A percentile compares a stretch with the other conserved stretches of the same genome.
These are phyloP conservation scores for Guaruba guarouba DNA, from an alignment of 2,113 vertebrate species.

Conservation along the genomic window DNA sequence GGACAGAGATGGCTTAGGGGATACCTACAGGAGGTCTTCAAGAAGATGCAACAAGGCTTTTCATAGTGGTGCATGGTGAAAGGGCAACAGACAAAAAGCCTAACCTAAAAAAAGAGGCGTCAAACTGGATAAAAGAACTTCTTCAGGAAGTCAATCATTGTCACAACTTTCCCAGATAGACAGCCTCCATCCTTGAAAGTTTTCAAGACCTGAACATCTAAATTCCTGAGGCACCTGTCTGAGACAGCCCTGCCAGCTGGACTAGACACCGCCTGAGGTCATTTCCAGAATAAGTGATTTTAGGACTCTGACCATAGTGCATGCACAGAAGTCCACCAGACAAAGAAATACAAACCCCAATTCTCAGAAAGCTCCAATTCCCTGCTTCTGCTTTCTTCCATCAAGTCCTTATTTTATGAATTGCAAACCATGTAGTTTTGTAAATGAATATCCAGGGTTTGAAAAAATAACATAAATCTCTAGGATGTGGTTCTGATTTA, in stretches of 20 bases:
- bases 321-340: background rate
- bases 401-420: background rate
- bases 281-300: background rate
- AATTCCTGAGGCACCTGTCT: background rate
- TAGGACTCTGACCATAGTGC: background rate
- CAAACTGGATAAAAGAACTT: background rate
- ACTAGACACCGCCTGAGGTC: background rate
- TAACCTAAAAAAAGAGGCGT: background rate
- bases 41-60: background rate
- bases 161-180: background rate
- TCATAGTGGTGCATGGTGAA: background rate
- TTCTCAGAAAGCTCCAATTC: background rate
- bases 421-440: background rate
- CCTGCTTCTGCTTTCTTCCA: background rate
- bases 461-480: background rate
- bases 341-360: fast-evolving
- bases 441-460: background rate
- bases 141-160: background rate
- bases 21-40: background rate
- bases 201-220: background rate
- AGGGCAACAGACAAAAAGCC: background rate
- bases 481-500: background rate
- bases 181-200: background rate
- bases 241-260: fast-evolving
- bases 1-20: background rate